Base-by-base conservation (phyloP, 2,888 invertebrate genomes). In the Bhutanitis thaidina region DNA sequence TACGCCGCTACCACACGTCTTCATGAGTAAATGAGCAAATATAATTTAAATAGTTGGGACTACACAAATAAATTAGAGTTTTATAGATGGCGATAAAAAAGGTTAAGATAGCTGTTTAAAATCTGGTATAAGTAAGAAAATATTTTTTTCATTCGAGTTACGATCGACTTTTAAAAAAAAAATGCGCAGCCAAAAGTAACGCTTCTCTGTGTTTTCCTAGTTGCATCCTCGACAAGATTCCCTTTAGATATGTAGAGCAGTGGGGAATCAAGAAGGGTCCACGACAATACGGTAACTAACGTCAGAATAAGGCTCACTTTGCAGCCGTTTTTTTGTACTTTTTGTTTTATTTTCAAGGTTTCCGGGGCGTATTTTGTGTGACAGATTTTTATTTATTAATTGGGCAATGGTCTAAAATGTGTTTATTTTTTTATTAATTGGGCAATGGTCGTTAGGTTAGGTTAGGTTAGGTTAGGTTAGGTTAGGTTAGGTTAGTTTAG, bases 261-360 rank as follows among this genome's bases (percentile, higher is more conserved):
- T 52, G 43, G 52, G 47, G 48, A 43, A 47, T 39, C 40, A 49
- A 40, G 49, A 14, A 45, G 45, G 45, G 45, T 30, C 51, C 49
- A 20, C 27, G 34, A 51, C 51, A 51, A 51, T 51, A 30, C 45
- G 40, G 25, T 43, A 14, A 40, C 44, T 36, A 13, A 14, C 20
- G 30, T 35, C 35, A 45, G 30, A 38, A 37, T 40, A 25, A 40
- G 41, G 40, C 40, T 20, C 36, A 7, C 16, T 15, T n/a, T 43
- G 16, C 32, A 35, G 15, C 50, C 37, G 25, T 37, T 46, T 32
- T 46, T 46, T 36, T 46, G 14, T 46, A 35, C n/a, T 15, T 39
- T 47, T 47, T 43, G 50, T 35, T 50, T 44, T 16, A 27, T 46
- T 51, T 51, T 51, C 45, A 45, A 51, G 46, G 45, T 51, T 51